These are phyloP conservation scores for Tenualosa thibaudeaui DNA, from an alignment of 2,797 vertebrate genomes.

Conservation along the genomic window DNA sequence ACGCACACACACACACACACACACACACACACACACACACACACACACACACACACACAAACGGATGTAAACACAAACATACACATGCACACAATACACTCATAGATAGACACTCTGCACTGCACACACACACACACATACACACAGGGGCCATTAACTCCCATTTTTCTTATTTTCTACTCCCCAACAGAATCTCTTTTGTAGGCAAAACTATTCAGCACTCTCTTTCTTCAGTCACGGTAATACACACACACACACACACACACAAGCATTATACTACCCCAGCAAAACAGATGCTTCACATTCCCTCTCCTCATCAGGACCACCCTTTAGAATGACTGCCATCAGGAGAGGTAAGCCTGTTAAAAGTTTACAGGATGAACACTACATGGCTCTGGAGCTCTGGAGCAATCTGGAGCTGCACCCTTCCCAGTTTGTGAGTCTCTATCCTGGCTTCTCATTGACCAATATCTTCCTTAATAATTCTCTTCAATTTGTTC, in stretches of 20 bases:
- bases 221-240: background rate
- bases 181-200: background rate
- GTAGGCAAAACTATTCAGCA: background rate
- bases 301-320: background rate
- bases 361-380: background rate
- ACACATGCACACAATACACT: background rate
- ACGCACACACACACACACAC: conserved; percentile 2
- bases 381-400: background rate
- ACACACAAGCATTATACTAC: background rate
- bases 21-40: conserved; percentile 7
- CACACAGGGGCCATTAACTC: background rate
- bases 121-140: background rate
- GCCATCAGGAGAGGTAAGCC: background rate
- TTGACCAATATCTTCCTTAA: too few species aligned
- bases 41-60: background rate
- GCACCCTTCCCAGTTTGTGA: background rate
- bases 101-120: too few species aligned
- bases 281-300: background rate
- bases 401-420: background rate
- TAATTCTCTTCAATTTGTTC: too few species aligned
- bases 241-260: background rate
- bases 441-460: background rate
- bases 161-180: background rate
- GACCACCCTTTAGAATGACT: background rate
- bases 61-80: background rate